Base-by-base conservation (phyloP, 2,797 vertebrate species). In the Ispidina lecontei region DNA sequence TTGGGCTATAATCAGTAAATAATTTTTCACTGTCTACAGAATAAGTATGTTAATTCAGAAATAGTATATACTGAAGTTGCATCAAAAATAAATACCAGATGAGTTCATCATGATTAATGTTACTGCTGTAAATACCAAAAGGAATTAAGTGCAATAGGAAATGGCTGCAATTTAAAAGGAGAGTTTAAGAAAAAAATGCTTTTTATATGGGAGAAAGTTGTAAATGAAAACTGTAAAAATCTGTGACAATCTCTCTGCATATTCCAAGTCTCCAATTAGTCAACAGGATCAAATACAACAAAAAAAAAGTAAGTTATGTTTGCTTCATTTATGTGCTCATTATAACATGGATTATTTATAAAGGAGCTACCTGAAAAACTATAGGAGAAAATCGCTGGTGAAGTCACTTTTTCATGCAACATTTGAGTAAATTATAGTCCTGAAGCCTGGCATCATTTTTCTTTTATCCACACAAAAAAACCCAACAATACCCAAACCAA, bases 21-120 rank as follows among this genome's bases (percentile, higher is more conserved):
- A 96, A 95, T 97, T 95, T 95, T 96, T 96, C 95, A 97, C 93
- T 96, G 94, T 96, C 96, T 96, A 69, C 72, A 86, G 93, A 96
- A 81, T 91, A 94, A 91, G 71, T 96, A 85, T 95, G 97, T 97
- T 96, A 90, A 95, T 97, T 93, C 93, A 81, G 56, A 91, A 95
- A 89, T 69, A 89, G 79, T 87, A 85, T 94, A 64, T 92, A 88
- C 26, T 37, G 76, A 93, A 93, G 91, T 94, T 93, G 75, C 73
- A 83, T 93, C 84, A 91, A 91, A 95, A 96, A 84, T 92, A 93
- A 94, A 91, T 84, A 92, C 55, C 69, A 74, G 88, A 94, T 70
- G 84, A 88, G 89, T 89, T 95, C 81, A 88, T 95, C 85, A 25
- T 94, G 91, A 95, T 74, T 94, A 75, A 75, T 92, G 76, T 73